These are phyloP conservation scores for Drosophila equinoxialis DNA, from an alignment of 1,140 invertebrate genomes.

Conservation along the genomic window DNA sequence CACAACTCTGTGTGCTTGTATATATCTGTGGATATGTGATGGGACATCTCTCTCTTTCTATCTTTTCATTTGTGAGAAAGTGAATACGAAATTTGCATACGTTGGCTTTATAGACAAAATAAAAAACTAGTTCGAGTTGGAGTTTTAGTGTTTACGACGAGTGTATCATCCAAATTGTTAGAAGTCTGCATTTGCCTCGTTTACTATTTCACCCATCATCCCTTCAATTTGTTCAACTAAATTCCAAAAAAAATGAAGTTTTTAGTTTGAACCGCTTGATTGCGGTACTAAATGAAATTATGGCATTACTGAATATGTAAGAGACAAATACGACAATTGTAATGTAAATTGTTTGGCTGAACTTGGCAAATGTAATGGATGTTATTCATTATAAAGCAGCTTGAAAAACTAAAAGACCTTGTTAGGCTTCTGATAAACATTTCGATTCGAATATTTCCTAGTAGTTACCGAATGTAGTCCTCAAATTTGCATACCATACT, in stretches of 20 bases:
- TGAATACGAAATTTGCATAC: constrained; percentile 78
- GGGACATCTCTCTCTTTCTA: constrained; percentile 34
- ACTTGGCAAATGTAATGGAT: too few relatives aligned
- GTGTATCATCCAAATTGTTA: constrained; percentile 64
- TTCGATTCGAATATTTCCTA: too few relatives aligned
- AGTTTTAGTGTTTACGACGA: constrained; percentile 49
- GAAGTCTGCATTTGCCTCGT: constrained; percentile 29
- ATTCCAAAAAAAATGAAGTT: constrained; percentile 48
- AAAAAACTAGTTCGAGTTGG: constrained; percentile 55
- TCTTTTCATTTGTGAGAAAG: constrained; percentile 51
- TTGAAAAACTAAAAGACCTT: too few relatives aligned
- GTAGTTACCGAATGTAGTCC: too few relatives aligned
- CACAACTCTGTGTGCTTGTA: constrained; percentile 45
- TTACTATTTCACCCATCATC: constrained; percentile 38
- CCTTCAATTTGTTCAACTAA: constrained; percentile 56
- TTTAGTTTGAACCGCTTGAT: constrained; percentile 69
- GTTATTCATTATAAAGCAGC: too few relatives aligned
- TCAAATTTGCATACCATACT: too few relatives aligned
- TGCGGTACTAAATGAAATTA: constrained; percentile 77
- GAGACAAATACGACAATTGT: background rate
- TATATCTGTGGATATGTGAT: constrained; percentile 30
- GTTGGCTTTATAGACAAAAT: constrained; percentile 70
- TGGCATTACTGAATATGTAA: constrained; percentile 63
- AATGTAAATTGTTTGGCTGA: background rate
- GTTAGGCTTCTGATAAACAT: too few relatives aligned